Evolutionary conservation across 1,140 invertebrate genomes (phyloP).

Genomic region (Orussus abietinus): DNA sequence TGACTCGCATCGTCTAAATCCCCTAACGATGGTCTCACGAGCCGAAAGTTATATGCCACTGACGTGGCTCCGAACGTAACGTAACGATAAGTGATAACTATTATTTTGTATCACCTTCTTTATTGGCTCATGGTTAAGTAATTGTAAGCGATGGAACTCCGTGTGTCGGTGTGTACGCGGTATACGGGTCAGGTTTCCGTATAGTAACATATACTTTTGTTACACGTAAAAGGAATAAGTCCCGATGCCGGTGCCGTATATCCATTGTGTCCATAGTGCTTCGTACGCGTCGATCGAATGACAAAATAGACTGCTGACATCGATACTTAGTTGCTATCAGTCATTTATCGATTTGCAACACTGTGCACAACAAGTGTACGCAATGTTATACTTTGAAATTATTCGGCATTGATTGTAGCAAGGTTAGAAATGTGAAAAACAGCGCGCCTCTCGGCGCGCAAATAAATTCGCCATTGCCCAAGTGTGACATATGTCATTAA

Average conservation of each 20-base stretch:
- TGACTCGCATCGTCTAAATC: constrained; percentile 12
- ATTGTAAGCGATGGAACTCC: constrained; percentile 24
- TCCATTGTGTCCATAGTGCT: constrained; percentile 19
- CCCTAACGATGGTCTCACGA: constrained; percentile 15
- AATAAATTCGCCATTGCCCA: constrained; percentile 45
- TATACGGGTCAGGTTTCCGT: too few relatives aligned
- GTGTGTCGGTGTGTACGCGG: too few relatives aligned
- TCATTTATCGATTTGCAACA: constrained; percentile 45
- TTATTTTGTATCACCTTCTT: background rate
- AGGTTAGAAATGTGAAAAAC: constrained; percentile 43
- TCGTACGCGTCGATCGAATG: constrained; percentile 22
- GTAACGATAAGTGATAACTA: constrained; percentile 7
- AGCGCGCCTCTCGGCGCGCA: constrained; percentile 36
- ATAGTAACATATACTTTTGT: too few relatives aligned
- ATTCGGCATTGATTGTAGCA: constrained; percentile 26
- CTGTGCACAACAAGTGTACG: constrained; percentile 16
- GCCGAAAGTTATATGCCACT: constrained; percentile 7
- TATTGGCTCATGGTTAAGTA: constrained; percentile 13
- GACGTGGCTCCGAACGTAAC: constrained; percentile 8
- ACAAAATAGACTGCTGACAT: constrained; percentile 33
- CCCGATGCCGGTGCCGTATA: constrained; percentile 35
- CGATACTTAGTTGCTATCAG: constrained; percentile 51
- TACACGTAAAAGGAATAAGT: constrained; percentile 40
- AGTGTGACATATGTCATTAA: constrained; percentile 34
- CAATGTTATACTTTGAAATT: constrained; percentile 17